Base-by-base conservation (phyloP, 2,888 invertebrate genomes). In the Trichacis sp. region DNA sequence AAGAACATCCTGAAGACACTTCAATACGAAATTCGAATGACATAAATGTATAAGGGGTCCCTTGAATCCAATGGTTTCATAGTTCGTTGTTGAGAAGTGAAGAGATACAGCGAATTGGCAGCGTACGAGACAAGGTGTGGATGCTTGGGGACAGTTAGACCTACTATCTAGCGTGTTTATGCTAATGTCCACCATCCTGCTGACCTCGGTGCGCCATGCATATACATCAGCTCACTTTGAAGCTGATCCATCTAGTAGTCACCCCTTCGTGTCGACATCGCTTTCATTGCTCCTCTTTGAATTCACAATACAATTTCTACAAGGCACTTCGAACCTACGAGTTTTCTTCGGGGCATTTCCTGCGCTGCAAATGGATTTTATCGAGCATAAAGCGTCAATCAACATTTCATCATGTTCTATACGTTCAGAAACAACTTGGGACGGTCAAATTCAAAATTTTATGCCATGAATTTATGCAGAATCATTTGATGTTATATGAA, bases 171-270 rank as follows among this genome's bases (percentile, higher is more conserved):
- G 68, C 76, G 68, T 77, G 79, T 78, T 78, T 75, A 78, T 78
- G 78, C 77, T 78, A 78, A 78, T 78, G 76, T 69, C 18, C 56
- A 74, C 72, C 70, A 74, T 74, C 72, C 75, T 64, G 70, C 69
- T 77, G 74, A 77, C 75, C 77, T 68, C 64, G 53, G 72, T 71
- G 72, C 69, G 73, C 69, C 76, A 79, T 78, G 77, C 77, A 78
- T 79, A 79, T 78, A 77, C 78, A 79, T 77, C 72, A 68, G 73
- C 73, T 73, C 73, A 70, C 77, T 79, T 78, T 77, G 79, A 79
- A 73, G 77, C 72, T 70, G 73, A 76, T 77, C 75, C 63, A 68
- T 66, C 68, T 71, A 17, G 48, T 48, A 48, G 48, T 67, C 70
- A 51, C 57, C 55, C 71, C 54, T 56, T 42, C 48, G 50, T 59